These are phyloP conservation scores for Galaxea fascicularis DNA, from an alignment of 92 coral and sea anemone species.

Conservation along the genomic window DNA sequence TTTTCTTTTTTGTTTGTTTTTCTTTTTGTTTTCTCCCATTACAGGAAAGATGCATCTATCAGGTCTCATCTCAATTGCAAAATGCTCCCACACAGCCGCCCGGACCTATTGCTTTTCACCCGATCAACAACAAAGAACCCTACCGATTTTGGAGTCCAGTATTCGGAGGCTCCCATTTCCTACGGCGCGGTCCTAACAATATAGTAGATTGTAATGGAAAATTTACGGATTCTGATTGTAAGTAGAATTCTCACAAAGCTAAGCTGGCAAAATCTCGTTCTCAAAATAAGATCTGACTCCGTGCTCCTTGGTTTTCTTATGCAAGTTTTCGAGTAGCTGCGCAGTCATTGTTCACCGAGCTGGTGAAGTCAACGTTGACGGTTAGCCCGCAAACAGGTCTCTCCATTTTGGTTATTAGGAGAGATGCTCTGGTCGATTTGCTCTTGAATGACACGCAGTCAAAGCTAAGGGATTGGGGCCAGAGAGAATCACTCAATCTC, in stretches of 20 bases:
- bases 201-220: background rate
- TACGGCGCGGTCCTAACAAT: background rate
- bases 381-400: no score
- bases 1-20: no score
- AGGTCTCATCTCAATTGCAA: background rate
- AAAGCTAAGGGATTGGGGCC: no score
- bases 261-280: background rate
- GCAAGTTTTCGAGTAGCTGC: no score
- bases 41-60: background rate
- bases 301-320: no score
- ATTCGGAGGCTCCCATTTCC: background rate
- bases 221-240: slow-evolving; percentile 2
- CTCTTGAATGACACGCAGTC: no score
- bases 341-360: no score
- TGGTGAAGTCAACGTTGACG: no score
- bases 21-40: background rate
- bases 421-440: no score
- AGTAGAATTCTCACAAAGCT: background rate
- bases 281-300: no score
- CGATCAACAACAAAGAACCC: background rate
- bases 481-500: no score
- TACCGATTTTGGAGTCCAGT: slow-evolving; percentile 43
- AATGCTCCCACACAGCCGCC: background rate
- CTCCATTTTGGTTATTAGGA: no score
- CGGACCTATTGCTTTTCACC: background rate